phyloP scores from a whole-genome alignment of 2,113 vertebrate genomes.

The Helogale parvula region DNA sequence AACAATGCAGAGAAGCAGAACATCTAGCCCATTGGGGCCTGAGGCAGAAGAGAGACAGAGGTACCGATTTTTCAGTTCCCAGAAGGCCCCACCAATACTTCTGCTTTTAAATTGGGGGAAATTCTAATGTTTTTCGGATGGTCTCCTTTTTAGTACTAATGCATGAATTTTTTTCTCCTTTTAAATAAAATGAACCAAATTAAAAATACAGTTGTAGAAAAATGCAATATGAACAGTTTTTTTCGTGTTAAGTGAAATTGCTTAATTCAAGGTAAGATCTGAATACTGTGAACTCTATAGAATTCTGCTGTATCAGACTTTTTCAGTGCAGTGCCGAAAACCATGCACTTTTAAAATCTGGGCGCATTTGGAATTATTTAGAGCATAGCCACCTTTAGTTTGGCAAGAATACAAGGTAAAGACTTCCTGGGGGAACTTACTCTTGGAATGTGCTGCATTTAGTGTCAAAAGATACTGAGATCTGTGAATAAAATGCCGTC shows the following conservation, averaged over 20 bases:
- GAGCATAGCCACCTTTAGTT: conserved; percentile 43
- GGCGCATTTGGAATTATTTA: conserved; percentile 50
- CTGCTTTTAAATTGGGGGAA: not conserved
- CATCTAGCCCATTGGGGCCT: rapidly evolving
- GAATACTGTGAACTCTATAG: not conserved
- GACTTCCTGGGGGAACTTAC: not conserved
- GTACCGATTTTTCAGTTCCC: not conserved
- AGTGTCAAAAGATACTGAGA: not conserved
- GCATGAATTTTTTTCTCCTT: not conserved
- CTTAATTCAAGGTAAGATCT: not conserved
- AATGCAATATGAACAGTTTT: not conserved
- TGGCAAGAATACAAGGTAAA: conserved; percentile 36
- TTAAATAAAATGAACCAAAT: not conserved
- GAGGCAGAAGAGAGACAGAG: not conserved
- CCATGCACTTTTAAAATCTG: not conserved
- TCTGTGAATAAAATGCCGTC: not conserved
- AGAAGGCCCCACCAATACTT: not conserved
- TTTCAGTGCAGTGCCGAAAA: not conserved
- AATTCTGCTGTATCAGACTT: conserved; percentile 35
- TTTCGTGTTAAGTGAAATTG: not conserved
- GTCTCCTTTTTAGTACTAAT: not conserved
- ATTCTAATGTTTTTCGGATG: not conserved
- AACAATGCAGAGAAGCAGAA: not conserved
- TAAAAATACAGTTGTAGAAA: not conserved
- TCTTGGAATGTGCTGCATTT: not conserved